A percentile compares a stretch with the other conserved stretches of the same genome.
Evolutionary conservation across 2,888 invertebrate species (phyloP).

Genomic region (Phytoseiulus persimilis): DNA sequence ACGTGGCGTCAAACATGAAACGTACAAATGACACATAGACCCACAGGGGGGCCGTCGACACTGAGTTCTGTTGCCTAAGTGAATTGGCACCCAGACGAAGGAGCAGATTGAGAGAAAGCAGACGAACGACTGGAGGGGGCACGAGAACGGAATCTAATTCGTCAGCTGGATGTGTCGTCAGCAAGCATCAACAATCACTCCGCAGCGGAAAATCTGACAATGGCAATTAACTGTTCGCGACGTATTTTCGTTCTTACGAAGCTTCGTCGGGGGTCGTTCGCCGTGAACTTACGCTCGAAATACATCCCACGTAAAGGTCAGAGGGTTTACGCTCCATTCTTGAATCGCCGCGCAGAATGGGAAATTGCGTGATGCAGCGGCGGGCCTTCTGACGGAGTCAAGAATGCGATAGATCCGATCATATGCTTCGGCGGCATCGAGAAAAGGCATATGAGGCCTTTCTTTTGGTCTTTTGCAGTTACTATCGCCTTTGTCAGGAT

Average conservation of each 20-base stretch:
- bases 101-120: not conserved
- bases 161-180: not conserved
- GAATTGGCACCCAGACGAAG: not conserved
- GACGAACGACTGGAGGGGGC: not conserved
- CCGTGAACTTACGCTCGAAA: too few relatives aligned
- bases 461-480: too few relatives aligned
- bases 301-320: too few relatives aligned
- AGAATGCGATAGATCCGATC: too few relatives aligned
- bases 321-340: too few relatives aligned
- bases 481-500: too few relatives aligned
- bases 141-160: not conserved
- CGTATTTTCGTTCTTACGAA: not conserved
- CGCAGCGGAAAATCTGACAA: not conserved
- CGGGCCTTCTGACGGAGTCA: too few relatives aligned
- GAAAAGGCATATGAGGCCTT: too few relatives aligned
- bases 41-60: not conserved
- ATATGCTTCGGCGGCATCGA: too few relatives aligned
- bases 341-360: too few relatives aligned
- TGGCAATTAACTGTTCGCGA: not conserved
- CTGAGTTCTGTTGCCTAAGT: not conserved
- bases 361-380: too few relatives aligned
- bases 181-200: not conserved
- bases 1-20: not conserved
- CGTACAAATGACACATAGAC: not conserved
- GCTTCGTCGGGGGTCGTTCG: not conserved